Evolutionary conservation across 2,888 invertebrate genomes (phyloP), one percentile per base, ranked within the genome.

Genomic region (Timema podura): DNA sequence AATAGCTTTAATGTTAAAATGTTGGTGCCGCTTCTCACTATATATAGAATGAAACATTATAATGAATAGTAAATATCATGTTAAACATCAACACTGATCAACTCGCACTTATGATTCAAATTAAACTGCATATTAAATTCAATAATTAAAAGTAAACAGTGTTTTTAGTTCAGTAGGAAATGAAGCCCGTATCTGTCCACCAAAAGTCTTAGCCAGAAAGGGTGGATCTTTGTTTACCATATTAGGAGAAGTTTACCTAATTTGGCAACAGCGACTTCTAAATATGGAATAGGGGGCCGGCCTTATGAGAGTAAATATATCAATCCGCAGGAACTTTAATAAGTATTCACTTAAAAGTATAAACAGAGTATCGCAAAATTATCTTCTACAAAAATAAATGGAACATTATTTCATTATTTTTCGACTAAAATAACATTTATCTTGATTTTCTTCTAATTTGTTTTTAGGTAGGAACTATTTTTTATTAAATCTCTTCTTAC

Each of bases 201-300:
- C 78, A 79, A 54, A 48, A 65, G 57, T 66, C 48, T 59, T 57
- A 57, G 57, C 66, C 69, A 78, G 80, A 80, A 80, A 88, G 88
- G 90, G 89, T 89, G 89, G 89, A 89, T 89, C 88, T 87, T 86
- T 86, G 87, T 87, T 88, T 86, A 84, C 90, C 90, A 87, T 90
- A 88, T 89, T 89, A 88, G 90, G 88, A 85, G 86, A 87, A 86
- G 86, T 88, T 86, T 87, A 85, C 91, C 91, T 87, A 90, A 90
- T 90, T 91, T 88, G 91, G 91, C 85, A 89, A 85, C 87, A 87
- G 85, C 84, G 86, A 87, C 84, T 87, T 88, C 91, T 90, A 90
- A 91, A 91, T 90, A 91, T 88, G 91, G 91, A 86, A 85, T 80
- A 86, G 87, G 87, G 30, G 87, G 84, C 86, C 82, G 86, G 85